A percentile compares a stretch with the other conserved stretches of the same genome.
phyloP scores from a whole-genome alignment of 2,888 invertebrate genomes.

The Troilus luridus region DNA sequence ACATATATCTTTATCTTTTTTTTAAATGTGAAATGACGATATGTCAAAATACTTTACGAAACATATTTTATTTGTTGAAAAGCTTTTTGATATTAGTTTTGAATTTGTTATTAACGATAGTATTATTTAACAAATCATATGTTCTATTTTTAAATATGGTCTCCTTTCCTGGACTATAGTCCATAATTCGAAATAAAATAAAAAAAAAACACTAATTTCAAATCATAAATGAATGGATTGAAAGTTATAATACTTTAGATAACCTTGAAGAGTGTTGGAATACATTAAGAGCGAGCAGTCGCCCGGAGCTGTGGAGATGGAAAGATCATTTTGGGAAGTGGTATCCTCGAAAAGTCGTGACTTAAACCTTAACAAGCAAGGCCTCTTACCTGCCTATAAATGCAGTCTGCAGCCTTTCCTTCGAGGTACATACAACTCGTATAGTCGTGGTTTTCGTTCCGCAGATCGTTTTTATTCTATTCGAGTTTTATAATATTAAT shows the following conservation, averaged over 20 bases:
- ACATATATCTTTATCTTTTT: too few species aligned
- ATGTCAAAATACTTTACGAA: too few species aligned
- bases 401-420: slow-evolving; percentile 37
- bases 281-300: neutral
- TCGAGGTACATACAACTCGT: neutral
- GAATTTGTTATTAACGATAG: too few species aligned
- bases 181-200: too few species aligned
- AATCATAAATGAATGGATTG: neutral
- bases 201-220: neutral
- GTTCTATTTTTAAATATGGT: too few species aligned
- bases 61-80: too few species aligned
- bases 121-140: too few species aligned
- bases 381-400: slow-evolving; percentile 30
- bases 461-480: neutral
- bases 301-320: neutral
- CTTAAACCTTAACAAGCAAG: slow-evolving; percentile 33
- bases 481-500: neutral
- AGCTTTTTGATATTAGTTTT: too few species aligned
- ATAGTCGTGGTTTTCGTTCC: neutral
- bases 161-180: too few species aligned
- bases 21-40: too few species aligned
- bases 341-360: slow-evolving; percentile 36
- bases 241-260: neutral
- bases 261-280: neutral
- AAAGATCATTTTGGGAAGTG: slow-evolving; percentile 38